Evolutionary conservation across 2,797 vertebrate genomes (phyloP).

Genomic region (Chelonia mydas): DNA sequence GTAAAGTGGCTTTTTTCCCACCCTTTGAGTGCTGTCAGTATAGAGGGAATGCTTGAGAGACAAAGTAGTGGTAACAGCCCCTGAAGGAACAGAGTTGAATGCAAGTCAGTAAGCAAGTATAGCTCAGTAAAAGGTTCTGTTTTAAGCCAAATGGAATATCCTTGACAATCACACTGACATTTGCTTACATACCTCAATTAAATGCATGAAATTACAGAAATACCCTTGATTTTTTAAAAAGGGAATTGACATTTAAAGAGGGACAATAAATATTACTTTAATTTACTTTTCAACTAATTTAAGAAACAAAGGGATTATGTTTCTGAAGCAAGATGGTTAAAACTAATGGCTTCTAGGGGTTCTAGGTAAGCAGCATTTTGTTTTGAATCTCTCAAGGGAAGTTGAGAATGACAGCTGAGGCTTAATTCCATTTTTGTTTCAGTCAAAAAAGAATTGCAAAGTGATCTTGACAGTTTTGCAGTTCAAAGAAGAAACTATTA

Average conservation of each 20-base stretch:
- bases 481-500: neutral
- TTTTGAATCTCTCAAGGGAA: neutral
- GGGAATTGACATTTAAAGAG: neutral
- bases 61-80: neutral
- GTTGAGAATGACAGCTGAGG: neutral
- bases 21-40: neutral
- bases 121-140: neutral
- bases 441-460: neutral
- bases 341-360: neutral
- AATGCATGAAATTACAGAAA: neutral
- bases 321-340: neutral
- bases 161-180: neutral
- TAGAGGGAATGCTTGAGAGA: neutral
- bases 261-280: accelerated
- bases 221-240: neutral
- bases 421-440: neutral
- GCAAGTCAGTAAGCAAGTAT: neutral
- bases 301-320: neutral
- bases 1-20: neutral
- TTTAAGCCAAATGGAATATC: accelerated
- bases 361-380: neutral
- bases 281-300: neutral
- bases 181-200: neutral
- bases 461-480: neutral
- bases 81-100: neutral